Base-by-base conservation (phyloP, 2,888 invertebrate species). In the Amaurobius ferox region DNA sequence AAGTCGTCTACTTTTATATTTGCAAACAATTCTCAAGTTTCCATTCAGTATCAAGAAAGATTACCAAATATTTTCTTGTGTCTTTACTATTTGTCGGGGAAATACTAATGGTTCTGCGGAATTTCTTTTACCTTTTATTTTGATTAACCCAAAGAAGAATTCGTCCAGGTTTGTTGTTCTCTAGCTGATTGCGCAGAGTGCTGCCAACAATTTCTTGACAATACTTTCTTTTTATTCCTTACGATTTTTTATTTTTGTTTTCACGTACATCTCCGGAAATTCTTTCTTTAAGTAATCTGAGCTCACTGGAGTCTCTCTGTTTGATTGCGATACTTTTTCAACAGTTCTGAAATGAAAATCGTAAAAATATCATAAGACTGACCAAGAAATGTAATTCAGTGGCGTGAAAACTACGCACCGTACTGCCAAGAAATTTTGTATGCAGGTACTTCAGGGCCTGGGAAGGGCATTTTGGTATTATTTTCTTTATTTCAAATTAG, bases 121-220 rank as follows among this genome's bases (percentile, higher is more conserved):
- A 23, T 55, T 55, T 23, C 23, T 55, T 23, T 3, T 23, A 55
- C 55, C 55, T 55, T 55, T 55, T 55, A 55, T 55, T 55, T 55
- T 55, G 55, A 55, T 55, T 55, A 55, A 55, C 55, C 23, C 23
- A 1, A 23, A n/a, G 55, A 11, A 5, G 55, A 55, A 55, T 55
- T 23, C 55, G 23, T 55, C 55, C 55, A 3, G 23, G 55, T 55
- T 55, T 55, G 55, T 55, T 55, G 55, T 55, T 55, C 23, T 55
- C 55, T 23, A 23, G 23, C 23, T 55, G 55, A 55, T 55, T 55
- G 55, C 55, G 5, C 23, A 23, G 55, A 55, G 55, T 55, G 55
- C 23, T 55, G 23, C 55, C 55, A 55, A 55, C 19, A n/a, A 55
- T 55, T 55, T 55, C 55, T 55, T 19, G 55, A 55, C 55, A 55